Conservation (phyloP, 2,113 vertebrate genomes). For the Meles meles region DNA sequence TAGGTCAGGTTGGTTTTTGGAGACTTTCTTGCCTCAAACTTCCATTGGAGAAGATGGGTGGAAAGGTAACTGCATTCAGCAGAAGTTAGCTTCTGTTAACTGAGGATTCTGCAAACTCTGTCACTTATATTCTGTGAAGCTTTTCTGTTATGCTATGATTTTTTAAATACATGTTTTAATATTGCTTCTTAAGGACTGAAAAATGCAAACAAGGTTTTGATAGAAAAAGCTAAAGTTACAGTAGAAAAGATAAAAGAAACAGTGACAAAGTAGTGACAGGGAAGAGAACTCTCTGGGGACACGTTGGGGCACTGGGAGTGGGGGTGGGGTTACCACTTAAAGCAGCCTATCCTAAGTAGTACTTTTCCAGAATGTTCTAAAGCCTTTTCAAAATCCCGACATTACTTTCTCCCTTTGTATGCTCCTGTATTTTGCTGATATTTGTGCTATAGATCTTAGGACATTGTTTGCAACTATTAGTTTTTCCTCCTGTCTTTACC, state of each 20-base stretch:
- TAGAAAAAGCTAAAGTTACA: background rate
- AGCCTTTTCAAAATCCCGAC: background rate
- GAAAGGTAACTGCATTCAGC: background rate
- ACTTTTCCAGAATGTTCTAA: background rate
- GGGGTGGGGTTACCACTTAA: background rate
- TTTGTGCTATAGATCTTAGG: background rate
- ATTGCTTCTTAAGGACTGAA: background rate
- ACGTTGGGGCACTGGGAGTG: fast-evolving
- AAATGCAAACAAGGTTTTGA: background rate
- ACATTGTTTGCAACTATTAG: background rate
- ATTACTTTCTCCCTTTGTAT: background rate
- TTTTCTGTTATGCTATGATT: background rate
- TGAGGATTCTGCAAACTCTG: background rate
- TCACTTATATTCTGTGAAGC: background rate
- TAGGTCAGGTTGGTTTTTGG: too few relatives aligned
- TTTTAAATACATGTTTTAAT: background rate
- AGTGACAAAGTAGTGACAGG: background rate
- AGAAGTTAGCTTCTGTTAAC: background rate
- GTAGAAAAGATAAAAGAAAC: background rate
- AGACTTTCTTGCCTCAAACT: background rate
- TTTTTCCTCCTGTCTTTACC: background rate
- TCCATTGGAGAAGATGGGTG: background rate
- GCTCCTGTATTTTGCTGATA: background rate
- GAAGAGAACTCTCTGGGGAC: background rate
- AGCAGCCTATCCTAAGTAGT: background rate